Conservation (phyloP, 2,113 vertebrate genomes). For the Notechis scutatus region DNA sequence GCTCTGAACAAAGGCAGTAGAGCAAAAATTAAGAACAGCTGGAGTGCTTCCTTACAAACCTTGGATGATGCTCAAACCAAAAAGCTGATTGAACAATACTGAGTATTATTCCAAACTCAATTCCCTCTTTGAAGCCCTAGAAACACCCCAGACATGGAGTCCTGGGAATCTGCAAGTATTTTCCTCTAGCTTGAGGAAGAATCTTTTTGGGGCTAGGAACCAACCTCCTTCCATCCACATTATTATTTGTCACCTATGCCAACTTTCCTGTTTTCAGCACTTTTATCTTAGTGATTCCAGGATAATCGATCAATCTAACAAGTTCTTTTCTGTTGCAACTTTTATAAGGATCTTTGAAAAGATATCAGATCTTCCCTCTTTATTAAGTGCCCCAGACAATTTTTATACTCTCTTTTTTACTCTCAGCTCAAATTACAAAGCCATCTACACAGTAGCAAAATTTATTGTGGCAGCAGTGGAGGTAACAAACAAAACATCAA, state of each 20-base stretch:
- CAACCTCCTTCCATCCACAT: neutral
- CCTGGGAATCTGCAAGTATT: neutral
- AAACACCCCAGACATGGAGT: neutral
- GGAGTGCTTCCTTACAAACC: neutral
- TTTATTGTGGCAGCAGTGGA: neutral
- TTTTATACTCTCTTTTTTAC: neutral
- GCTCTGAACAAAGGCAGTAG: neutral
- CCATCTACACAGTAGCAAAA: neutral
- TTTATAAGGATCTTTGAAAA: neutral
- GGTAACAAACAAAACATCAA: neutral
- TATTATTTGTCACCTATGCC: neutral
- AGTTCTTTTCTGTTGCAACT: neutral
- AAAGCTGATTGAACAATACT: neutral
- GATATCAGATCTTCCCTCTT: neutral
- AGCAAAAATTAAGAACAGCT: neutral
- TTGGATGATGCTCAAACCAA: neutral
- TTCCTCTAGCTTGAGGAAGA: neutral
- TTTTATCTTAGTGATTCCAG: neutral
- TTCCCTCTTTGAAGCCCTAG: neutral
- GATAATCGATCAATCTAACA: neutral
- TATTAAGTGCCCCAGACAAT: neutral
- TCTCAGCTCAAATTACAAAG: neutral
- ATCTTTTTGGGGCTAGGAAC: neutral
- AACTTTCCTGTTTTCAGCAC: neutral
- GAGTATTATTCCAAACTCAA: neutral